Conservation (phyloP, 35 echinoderm and acorn worm genomes). For the Heliocidaris tuberculata region DNA sequence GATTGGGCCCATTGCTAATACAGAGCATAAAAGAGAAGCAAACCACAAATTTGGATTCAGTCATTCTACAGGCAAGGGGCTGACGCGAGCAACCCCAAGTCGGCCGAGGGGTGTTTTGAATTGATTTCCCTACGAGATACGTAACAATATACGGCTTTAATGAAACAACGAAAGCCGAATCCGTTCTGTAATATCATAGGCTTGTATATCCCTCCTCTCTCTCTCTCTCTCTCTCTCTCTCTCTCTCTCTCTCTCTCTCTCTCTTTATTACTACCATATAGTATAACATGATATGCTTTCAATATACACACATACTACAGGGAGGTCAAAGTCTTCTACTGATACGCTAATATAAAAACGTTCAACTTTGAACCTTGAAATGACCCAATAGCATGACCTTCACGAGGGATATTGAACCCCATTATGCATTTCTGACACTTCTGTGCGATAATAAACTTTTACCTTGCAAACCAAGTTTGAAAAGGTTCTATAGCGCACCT, state of each 20-base stretch:
- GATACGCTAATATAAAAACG: background rate
- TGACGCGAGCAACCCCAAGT: background rate
- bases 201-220: background rate
- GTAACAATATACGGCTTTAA: slow-evolving; percentile 5
- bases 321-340: background rate
- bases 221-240: background rate
- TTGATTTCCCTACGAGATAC: background rate
- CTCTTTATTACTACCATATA: background rate
- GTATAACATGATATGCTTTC: background rate
- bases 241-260: background rate
- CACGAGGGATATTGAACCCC: no score
- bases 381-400: background rate
- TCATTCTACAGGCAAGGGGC: background rate
- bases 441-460: no score
- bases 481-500: no score
- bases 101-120: slow-evolving; percentile 7
- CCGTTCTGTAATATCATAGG: background rate
- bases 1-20: background rate
- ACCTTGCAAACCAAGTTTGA: no score
- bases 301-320: background rate
- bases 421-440: no score
- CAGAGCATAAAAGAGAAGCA: background rate
- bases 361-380: background rate
- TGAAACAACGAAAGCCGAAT: background rate
- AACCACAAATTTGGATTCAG: background rate